Evolutionary conservation across 2,888 invertebrate species (phyloP), one percentile per base, ranked within the genome.

Genomic region (Cerceris ruficornis): DNA sequence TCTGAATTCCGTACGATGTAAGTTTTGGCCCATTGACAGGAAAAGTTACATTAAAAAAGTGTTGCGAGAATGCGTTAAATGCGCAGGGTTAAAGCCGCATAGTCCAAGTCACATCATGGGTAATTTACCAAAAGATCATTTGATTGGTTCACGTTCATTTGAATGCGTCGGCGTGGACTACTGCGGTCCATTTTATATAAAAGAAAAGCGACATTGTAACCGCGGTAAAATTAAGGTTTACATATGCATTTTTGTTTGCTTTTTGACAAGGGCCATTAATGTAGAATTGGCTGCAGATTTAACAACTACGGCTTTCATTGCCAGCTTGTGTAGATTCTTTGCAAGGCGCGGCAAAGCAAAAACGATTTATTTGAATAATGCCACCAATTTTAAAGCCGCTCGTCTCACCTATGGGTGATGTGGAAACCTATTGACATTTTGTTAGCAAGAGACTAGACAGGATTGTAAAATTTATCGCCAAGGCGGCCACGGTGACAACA

Each of bases 21-120:
- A 11, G 13, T 59, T 41, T 5, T 64, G 69, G 58, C 42, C 17
- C 7, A 42, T 57, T 5, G 66, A 66, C 28, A 43, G 57, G 0
- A 66, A n/a, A 9, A 17, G 13, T 5, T 13, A 46, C 8, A 13
- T 5, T 13, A 46, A 13, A 46, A 46, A 46, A 5, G 46, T 66
- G 7, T 7, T 66, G 4, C 57, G 46, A 0, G 17, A 43, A 46
- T 66, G 66, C n/a, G 42, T 66, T 2, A 14, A n/a, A 0, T 66
- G 66, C 8, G 46, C 55, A 5, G 15, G n/a, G 0, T 46, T 46
- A 1, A 46, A 5, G 8, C 13, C 46, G 5, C 9, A 1, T 11
- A 13, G 2, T 2, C 46, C 46, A 13, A 13, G 5, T 11, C 5
- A 13, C 46, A 46, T 8, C 2, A 46, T 46, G 46, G 46, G 46